Percentiles rank a stretch among this genome's conserved stretches.
Evolutionary conservation across 2,113 vertebrate genomes (phyloP).

Genomic region (Nerophis ophidion): DNA sequence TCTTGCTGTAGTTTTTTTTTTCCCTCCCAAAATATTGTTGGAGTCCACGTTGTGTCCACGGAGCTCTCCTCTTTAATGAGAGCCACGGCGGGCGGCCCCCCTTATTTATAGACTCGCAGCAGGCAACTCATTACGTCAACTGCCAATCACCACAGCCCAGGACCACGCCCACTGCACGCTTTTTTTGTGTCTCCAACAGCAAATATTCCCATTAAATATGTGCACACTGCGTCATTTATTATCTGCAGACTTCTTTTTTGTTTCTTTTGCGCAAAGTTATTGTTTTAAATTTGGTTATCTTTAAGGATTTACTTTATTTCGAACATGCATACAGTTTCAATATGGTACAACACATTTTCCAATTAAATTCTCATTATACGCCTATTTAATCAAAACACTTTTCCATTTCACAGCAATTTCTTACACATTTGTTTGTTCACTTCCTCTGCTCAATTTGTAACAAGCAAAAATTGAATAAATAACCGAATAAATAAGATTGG

Average conservation of each 20-base stretch:
- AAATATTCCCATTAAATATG: conserved; percentile 79
- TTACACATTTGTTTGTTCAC: too few species aligned
- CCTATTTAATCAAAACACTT: too few species aligned
- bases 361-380: too few species aligned
- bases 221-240: conserved; percentile 65
- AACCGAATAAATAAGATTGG: too few species aligned
- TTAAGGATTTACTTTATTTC: too few species aligned
- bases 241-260: conserved; percentile 78
- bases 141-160: conserved; percentile 73
- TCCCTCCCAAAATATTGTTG: conserved; percentile 26
- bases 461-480: too few species aligned
- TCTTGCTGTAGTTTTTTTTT: conserved; percentile 43
- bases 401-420: too few species aligned
- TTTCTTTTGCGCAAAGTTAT: conserved; percentile 6
- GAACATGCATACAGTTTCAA: too few species aligned
- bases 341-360: too few species aligned
- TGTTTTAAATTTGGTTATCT: too few species aligned
- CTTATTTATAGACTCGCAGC: conserved; percentile 84
- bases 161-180: conserved; percentile 74
- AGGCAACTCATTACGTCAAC: conserved; percentile 80
- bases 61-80: conserved; percentile 65
- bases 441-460: too few species aligned
- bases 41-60: conserved; percentile 15
- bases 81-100: conserved; percentile 53
- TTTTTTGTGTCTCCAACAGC: conserved; percentile 50